Base-by-base conservation (phyloP, 2,113 vertebrate species). In the Gadus macrocephalus region DNA sequence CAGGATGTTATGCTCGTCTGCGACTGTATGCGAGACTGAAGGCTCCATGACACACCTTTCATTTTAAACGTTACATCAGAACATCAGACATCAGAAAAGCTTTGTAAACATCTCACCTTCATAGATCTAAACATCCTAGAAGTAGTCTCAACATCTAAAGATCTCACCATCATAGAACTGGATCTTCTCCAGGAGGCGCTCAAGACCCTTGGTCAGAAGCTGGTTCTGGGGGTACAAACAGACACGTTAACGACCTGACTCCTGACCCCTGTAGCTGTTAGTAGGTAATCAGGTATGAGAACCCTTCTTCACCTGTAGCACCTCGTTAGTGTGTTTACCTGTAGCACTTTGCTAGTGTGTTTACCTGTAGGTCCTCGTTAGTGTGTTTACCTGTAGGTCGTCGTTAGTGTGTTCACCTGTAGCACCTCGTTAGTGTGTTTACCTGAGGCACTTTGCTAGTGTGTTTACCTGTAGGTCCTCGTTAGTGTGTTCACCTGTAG, bases 181-280 rank as follows among this genome's bases (percentile, higher is more conserved):
- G 81, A 98, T 91, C 86, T 95, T 95, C 78, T 97, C 95, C 80
- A 95, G 91, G 83, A 96, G 83, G 72, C 93, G 91, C 66, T 91
- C 84, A 80, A 98, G 89, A 68, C 96, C 96, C 86, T 94, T 95
- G 4, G 81, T 91, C 83, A 98, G 92, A 80, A 98, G 94, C 81
- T 97, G 95, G 86, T 98, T 97, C 96, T 98, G 76, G 53, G 72
- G 80, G n/a, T 9, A 25, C 20, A 61, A 19, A 20, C 2, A 0
- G 5, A 61, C 56, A 59, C 9, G 42, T 14, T 49, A 42, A 42
- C 38, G 38, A 12, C 9, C 0, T 49, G 42, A 12, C 42, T n/a
- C 42, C 42, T 14, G 9, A 49, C 1, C 9, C 42, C 11, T 14
- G 12, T 49, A 49, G 7, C 42, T 49, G 42, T 49, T 49, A 49